These are phyloP conservation scores for Pammene aurita DNA, from an alignment of 2,888 invertebrate genomes.

Conservation along the genomic window DNA sequence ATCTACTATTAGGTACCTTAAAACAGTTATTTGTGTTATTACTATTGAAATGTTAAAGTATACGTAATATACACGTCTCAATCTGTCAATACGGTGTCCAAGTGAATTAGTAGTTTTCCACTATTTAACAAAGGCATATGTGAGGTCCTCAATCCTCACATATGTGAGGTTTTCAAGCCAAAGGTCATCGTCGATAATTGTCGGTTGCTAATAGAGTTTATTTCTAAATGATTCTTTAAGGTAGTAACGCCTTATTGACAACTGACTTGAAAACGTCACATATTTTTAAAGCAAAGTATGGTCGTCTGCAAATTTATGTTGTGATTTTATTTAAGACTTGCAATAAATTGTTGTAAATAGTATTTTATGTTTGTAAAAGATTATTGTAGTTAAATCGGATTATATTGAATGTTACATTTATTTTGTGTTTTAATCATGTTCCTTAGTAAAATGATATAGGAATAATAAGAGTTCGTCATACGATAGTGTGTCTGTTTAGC, in stretches of 20 bases:
- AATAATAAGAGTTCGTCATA: too few species aligned
- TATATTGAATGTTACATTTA: conserved; percentile 74
- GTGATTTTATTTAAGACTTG: conserved; percentile 69
- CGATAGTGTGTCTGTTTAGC: too few species aligned
- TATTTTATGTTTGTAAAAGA: conserved; percentile 60
- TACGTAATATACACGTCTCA: conserved; percentile 32
- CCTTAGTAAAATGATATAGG: not conserved
- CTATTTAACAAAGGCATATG: not conserved
- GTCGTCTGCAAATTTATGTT: conserved; percentile 56
- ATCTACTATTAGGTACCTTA: too few species aligned
- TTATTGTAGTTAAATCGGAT: conserved; percentile 72
- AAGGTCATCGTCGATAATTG: too few species aligned
- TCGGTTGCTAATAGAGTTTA: too few species aligned
- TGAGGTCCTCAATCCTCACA: too few species aligned
- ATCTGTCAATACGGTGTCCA: conserved; percentile 26
- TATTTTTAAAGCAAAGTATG: conserved; percentile 36
- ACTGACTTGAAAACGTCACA: too few species aligned
- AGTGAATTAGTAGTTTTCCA: not conserved
- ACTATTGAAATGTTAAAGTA: too few species aligned
- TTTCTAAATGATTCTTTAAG: too few species aligned
- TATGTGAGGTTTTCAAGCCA: too few species aligned
- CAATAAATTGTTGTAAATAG: conserved; percentile 69
- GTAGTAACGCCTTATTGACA: too few species aligned
- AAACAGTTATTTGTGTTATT: too few species aligned
- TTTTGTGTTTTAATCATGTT: conserved; percentile 44